Conservation (phyloP, 1,140 invertebrate species). For the Drosophila carrolli region DNA sequence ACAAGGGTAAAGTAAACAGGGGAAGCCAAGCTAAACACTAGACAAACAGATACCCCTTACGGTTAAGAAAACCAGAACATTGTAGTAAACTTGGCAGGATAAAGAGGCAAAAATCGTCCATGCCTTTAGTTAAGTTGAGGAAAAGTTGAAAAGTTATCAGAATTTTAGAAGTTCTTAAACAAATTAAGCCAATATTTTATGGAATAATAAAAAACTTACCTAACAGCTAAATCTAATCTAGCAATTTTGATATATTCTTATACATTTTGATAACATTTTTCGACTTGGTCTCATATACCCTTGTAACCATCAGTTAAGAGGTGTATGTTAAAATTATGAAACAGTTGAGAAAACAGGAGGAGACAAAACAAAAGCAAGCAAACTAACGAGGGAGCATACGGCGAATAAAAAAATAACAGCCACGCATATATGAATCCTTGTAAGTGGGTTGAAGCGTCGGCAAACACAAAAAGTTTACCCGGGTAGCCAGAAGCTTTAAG, state of each 20-base stretch:
- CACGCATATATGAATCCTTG: constrained; percentile 16
- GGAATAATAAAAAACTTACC: too few species aligned
- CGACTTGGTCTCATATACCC: background rate
- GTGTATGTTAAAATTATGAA: background rate
- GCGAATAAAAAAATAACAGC: constrained; percentile 12
- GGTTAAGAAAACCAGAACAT: too few species aligned
- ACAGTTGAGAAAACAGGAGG: constrained; percentile 10
- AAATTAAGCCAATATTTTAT: too few species aligned
- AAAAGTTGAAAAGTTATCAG: too few species aligned
- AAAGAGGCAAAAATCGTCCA: background rate
- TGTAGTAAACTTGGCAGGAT: background rate
- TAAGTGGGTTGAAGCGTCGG: constrained; percentile 18
- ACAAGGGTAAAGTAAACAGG: constrained; percentile 4
- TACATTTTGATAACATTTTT: background rate
- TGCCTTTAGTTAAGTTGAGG: too few species aligned
- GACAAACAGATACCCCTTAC: background rate
- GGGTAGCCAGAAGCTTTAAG: constrained; percentile 13
- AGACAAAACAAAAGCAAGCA: constrained; percentile 41
- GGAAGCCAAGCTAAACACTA: background rate
- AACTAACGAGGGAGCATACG: constrained; percentile 43
- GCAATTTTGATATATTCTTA: too few species aligned
- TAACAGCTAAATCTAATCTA: too few species aligned
- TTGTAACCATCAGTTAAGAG: background rate
- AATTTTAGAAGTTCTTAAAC: too few species aligned
- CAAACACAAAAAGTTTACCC: constrained; percentile 40